Conservation (phyloP, 2,113 vertebrate genomes). For the Clarias gariepinus region DNA sequence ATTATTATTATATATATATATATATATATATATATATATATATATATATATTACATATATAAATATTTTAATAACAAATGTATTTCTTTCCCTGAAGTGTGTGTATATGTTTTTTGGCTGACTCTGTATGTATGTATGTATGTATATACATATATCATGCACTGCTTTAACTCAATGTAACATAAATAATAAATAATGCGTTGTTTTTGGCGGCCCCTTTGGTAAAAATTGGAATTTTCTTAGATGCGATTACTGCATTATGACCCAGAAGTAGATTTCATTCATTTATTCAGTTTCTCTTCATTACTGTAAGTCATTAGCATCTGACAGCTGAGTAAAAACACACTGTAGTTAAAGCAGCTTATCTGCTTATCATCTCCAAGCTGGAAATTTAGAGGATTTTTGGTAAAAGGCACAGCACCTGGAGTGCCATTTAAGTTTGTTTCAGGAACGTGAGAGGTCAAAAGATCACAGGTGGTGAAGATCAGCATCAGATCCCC, state of each 20-base stretch:
- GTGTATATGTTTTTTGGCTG: too few relatives aligned
- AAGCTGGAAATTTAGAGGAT: too few relatives aligned
- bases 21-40: too few relatives aligned
- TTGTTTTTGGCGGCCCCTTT: background rate
- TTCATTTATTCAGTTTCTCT: background rate
- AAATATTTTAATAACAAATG: too few relatives aligned
- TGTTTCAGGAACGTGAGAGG: background rate
- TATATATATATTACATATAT: too few relatives aligned
- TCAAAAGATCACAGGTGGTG: background rate
- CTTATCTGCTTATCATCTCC: background rate
- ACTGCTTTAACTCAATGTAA: background rate
- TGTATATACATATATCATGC: background rate
- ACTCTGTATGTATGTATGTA: background rate
- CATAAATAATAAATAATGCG: background rate
- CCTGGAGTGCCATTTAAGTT: background rate
- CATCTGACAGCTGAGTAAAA: background rate
- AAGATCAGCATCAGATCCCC: background rate
- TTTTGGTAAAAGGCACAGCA: background rate
- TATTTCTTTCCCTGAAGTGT: too few relatives aligned
- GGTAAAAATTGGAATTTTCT: background rate
- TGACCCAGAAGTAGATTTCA: background rate
- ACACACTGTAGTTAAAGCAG: too few relatives aligned
- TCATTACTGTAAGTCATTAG: background rate
- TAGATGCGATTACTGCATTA: background rate
- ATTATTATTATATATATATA: too few relatives aligned